phyloP scores from a whole-genome alignment of 2,888 invertebrate genomes.

The Bugula neritina region DNA sequence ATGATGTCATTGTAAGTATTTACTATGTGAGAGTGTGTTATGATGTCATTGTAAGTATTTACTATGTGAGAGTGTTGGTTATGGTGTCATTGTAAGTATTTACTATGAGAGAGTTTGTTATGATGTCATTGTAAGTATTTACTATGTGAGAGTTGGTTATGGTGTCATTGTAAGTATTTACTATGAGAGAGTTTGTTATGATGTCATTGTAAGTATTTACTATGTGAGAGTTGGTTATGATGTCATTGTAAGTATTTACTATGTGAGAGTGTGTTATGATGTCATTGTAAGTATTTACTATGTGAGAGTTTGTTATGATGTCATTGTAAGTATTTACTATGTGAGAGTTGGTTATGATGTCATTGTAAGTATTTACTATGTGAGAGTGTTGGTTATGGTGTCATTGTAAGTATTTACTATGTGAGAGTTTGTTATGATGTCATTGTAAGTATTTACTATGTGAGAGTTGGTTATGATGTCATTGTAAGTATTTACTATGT shows the following conservation, averaged over 20 bases:
- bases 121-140: neutral
- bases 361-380: constrained; percentile 4
- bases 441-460: neutral
- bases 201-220: neutral
- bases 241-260: neutral
- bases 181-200: neutral
- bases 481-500: neutral
- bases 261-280: neutral
- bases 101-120: too few species aligned
- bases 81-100: neutral
- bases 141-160: neutral
- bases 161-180: neutral
- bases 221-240: neutral
- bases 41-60: neutral
- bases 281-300: neutral
- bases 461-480: neutral
- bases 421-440: neutral
- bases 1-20: neutral
- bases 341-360: neutral
- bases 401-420: neutral
- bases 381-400: neutral
- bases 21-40: neutral
- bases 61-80: neutral
- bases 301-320: too few species aligned
- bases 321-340: neutral